A percentile compares a stretch with the other conserved stretches of the same genome.
Conservation (phyloP, 2,797 vertebrate species). For the Sarcoramphus papa region DNA sequence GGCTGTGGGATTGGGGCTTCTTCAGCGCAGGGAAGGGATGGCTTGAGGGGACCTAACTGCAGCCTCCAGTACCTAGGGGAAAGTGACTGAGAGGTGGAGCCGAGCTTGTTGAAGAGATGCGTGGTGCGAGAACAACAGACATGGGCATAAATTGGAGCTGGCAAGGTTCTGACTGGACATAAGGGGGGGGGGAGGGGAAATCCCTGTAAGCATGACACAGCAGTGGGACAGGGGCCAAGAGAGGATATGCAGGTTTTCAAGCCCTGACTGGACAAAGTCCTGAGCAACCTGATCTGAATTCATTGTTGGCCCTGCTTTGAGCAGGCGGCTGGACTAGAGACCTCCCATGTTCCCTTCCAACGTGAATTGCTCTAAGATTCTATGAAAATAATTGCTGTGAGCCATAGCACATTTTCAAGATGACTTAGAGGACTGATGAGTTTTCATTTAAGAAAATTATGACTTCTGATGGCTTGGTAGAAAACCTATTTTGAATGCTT, state of each 20-base stretch:
- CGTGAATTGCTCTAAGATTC: background rate
- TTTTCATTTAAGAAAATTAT: background rate
- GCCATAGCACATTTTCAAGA: background rate
- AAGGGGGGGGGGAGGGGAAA: background rate
- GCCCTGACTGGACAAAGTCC: background rate
- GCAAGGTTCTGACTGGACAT: background rate
- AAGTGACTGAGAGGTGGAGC: background rate
- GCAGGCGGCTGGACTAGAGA: background rate
- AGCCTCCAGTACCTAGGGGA: background rate
- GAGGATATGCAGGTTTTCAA: background rate
- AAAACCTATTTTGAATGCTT: background rate
- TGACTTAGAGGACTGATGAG: background rate
- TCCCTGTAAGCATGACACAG: background rate
- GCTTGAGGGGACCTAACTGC: background rate
- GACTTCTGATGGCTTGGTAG: background rate
- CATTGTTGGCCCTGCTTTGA: background rate
- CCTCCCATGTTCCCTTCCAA: background rate
- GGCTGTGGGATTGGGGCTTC: background rate
- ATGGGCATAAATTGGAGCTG: background rate
- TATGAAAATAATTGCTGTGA: background rate
- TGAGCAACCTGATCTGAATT: background rate
- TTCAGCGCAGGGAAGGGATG: background rate
- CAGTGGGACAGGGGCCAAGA: background rate
- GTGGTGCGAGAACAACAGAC: background rate
- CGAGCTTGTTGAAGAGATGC: background rate